Evolutionary conservation across 2,888 invertebrate genomes (phyloP).

Genomic region (Leptopterna dolabrata): DNA sequence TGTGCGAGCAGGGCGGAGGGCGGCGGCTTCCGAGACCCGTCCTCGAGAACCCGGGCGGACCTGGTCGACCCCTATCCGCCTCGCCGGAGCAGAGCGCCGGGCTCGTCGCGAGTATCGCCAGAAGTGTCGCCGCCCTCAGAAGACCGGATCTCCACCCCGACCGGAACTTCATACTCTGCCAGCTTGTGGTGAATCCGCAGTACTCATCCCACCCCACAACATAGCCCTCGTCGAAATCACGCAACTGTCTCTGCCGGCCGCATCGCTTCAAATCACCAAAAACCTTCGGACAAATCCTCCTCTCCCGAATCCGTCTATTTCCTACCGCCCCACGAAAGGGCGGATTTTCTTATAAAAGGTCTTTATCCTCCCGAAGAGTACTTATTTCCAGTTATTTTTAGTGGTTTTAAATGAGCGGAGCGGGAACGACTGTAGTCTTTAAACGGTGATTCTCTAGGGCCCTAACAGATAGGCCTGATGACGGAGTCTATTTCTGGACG

Average conservation of each 20-base stretch:
- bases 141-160: constrained; percentile 40
- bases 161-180: constrained; percentile 41
- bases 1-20: constrained; percentile 62
- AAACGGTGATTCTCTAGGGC: constrained; percentile 18
- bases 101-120: constrained; percentile 4
- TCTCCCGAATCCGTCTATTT: not conserved
- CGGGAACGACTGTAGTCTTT: constrained; percentile 27
- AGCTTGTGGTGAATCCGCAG: constrained; percentile 33
- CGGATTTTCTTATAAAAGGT: not conserved
- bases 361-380: not conserved
- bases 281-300: not conserved
- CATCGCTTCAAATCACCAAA: not conserved
- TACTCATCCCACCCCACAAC: constrained; percentile 34
- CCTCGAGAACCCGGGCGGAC: constrained; percentile 54
- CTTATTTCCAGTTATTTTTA: constrained; percentile 20
- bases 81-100: not conserved
- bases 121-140: constrained; percentile 29
- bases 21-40: constrained; percentile 49
- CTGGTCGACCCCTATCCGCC: constrained; percentile 3
- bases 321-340: not conserved
- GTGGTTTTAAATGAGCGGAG: constrained; percentile 15
- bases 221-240: not conserved
- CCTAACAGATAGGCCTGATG: constrained; percentile 38
- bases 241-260: not conserved
- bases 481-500: constrained; percentile 42